A percentile compares a stretch with the other conserved stretches of the same genome.
Evolutionary conservation across 2,797 vertebrate genomes (phyloP).

Genomic region (Hozukius guyotensis): DNA sequence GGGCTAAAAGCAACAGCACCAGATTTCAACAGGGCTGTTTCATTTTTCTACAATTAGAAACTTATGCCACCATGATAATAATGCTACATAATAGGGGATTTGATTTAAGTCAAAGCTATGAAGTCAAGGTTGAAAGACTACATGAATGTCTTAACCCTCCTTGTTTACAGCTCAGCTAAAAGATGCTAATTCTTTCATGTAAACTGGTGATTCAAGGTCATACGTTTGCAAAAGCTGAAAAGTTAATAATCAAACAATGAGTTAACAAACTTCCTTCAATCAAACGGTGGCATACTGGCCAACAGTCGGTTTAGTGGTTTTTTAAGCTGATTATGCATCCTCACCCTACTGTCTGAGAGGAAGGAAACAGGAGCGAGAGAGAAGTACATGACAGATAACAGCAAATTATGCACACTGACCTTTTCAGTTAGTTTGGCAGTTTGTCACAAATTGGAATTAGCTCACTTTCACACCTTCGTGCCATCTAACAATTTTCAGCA

Average conservation of each 20-base stretch:
- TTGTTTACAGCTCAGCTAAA: not conserved
- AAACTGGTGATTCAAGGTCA: not conserved
- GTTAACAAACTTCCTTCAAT: not conserved
- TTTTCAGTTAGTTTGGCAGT: not conserved
- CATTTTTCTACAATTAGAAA: not conserved
- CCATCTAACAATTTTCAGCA: conserved; percentile 5
- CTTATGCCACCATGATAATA: not conserved
- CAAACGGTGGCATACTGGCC: not conserved
- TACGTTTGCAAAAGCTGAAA: not conserved
- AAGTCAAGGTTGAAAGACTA: not conserved
- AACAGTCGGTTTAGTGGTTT: not conserved
- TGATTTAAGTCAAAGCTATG: not conserved
- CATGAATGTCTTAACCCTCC: not conserved
- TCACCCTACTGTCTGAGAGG: conserved; percentile 35
- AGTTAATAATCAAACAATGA: not conserved
- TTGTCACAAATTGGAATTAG: not conserved
- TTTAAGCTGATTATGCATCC: conserved; percentile 17
- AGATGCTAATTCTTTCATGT: not conserved
- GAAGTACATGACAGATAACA: conserved; percentile 29
- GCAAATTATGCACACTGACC: not conserved
- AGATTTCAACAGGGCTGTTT: not conserved
- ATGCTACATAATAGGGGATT: not conserved
- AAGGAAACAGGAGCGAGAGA: conserved; percentile 50
- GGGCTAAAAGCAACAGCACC: not conserved
- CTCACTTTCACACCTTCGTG: conserved; percentile 4